Evolutionary conservation across 2,797 vertebrate genomes (phyloP).

Genomic region (Capromys pilorides): DNA sequence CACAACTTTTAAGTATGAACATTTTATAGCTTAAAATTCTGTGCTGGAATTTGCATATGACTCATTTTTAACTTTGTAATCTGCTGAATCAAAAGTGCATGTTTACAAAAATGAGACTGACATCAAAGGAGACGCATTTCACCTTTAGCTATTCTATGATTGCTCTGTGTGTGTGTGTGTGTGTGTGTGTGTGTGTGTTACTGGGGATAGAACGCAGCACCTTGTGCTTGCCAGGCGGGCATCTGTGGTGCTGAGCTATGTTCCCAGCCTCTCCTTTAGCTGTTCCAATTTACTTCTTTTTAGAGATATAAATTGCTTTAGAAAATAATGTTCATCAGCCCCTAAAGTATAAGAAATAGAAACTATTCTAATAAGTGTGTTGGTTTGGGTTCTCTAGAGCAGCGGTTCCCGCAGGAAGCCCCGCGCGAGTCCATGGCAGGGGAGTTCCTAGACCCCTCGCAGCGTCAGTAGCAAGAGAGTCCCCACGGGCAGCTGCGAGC

Average conservation of each 20-base stretch:
- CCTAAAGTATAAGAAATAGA: background rate
- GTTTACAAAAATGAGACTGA: conserved; percentile 37
- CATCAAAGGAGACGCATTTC: conserved; percentile 36
- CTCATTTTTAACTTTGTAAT: conserved; percentile 30
- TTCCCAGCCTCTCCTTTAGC: background rate
- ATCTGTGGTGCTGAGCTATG: too few relatives aligned
- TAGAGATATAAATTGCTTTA: conserved; percentile 8
- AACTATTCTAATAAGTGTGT: background rate
- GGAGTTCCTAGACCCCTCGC: background rate
- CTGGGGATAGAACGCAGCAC: too few relatives aligned
- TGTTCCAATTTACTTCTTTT: conserved; percentile 6
- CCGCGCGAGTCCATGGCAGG: background rate
- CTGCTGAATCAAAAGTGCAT: conserved; percentile 19
- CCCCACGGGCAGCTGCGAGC: background rate
- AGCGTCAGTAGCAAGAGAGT: accelerated
- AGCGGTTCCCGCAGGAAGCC: background rate
- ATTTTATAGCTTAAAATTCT: background rate
- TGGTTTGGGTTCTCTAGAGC: background rate
- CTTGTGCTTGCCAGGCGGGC: too few relatives aligned
- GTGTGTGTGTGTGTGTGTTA: too few relatives aligned
- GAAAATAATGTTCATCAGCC: background rate
- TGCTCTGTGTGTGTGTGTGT: too few relatives aligned
- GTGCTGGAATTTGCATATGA: background rate
- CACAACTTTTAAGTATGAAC: background rate
- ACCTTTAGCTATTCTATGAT: background rate